Conservation (phyloP, 2,113 vertebrate species). For the Peromyscus californicus region DNA sequence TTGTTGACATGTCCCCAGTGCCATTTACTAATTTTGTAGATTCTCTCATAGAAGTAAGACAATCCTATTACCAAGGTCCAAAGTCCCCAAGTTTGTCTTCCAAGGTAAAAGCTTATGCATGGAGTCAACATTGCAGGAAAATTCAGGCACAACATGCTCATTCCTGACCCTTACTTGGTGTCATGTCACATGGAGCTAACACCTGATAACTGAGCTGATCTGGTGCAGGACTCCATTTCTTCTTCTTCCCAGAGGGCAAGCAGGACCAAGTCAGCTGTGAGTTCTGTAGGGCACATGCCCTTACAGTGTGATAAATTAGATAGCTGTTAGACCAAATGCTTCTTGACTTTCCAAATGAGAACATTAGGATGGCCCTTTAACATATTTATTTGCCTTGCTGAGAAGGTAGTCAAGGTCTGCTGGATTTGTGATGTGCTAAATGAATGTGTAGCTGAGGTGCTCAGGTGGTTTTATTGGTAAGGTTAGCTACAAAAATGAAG, state of each 20-base stretch:
- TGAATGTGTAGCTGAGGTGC: constrained; percentile 79
- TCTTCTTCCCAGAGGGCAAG: constrained; percentile 45
- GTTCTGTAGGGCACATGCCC: constrained; percentile 6
- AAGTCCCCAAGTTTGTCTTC: background rate
- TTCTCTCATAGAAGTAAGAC: background rate
- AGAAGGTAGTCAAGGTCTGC: constrained; percentile 72
- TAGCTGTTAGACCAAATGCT: constrained; percentile 62
- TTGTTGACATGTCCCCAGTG: background rate
- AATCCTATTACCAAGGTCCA: background rate
- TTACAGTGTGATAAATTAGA: constrained; percentile 70
- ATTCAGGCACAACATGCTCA: background rate
- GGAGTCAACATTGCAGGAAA: background rate
- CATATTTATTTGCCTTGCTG: constrained; percentile 73
- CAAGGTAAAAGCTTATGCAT: background rate
- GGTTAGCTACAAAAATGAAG: constrained; percentile 82
- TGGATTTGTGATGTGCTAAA: constrained; percentile 76
- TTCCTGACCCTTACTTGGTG: background rate
- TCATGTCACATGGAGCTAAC: background rate
- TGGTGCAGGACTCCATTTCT: background rate
- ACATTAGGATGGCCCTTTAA: constrained; percentile 61
- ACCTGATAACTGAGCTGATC: background rate
- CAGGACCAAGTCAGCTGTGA: background rate
- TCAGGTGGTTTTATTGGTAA: constrained; percentile 83
- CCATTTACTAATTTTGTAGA: background rate
- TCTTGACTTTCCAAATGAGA: constrained; percentile 75